Evolutionary conservation across 2,797 vertebrate species (phyloP).

Genomic region (Leptatherina wallacei): DNA sequence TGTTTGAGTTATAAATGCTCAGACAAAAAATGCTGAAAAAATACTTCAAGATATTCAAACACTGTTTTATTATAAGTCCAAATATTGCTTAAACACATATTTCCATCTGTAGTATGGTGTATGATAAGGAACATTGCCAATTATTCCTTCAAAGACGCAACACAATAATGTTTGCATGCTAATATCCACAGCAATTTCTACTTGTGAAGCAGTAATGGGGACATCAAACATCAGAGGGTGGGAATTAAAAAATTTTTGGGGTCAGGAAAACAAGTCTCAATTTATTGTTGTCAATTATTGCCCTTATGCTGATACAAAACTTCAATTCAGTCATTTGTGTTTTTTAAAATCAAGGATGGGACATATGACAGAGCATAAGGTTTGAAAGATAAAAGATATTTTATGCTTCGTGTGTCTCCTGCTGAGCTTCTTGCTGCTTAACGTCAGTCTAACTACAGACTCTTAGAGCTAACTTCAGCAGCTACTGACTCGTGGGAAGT

Average conservation of each 20-base stretch:
- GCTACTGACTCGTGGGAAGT: neutral
- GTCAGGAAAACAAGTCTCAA: neutral
- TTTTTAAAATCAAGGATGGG: neutral
- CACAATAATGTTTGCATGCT: no score
- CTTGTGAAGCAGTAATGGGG: neutral
- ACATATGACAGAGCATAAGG: neutral
- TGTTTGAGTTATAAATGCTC: no score
- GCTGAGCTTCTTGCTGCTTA: neutral
- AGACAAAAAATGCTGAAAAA: no score
- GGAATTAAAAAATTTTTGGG: neutral
- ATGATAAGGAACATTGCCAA: no score
- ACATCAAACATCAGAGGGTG: neutral
- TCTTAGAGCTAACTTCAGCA: neutral
- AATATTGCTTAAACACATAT: no score
- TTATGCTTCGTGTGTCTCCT: neutral
- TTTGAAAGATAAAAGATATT: neutral
- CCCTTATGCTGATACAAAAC: neutral
- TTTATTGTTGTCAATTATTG: neutral
- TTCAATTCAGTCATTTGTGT: neutral
- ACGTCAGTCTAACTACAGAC: neutral
- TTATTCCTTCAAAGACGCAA: no score
- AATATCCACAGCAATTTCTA: neutral
- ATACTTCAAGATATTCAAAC: no score
- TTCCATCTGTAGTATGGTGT: no score
- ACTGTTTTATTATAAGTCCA: no score